Evolutionary conservation across 2,888 invertebrate species (phyloP).

Genomic region (Napeogenes inachia): DNA sequence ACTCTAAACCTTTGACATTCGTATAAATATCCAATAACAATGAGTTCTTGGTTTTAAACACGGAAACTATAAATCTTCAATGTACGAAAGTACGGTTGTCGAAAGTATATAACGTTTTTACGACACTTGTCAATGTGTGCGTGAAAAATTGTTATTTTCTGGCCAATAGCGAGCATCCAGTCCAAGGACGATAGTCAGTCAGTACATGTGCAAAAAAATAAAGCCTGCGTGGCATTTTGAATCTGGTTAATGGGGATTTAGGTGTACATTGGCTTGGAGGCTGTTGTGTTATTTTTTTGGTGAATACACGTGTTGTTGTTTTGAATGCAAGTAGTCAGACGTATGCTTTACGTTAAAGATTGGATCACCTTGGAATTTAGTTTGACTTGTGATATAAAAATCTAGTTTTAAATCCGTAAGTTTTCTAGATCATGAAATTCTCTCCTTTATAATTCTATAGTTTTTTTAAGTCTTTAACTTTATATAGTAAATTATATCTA

Average conservation of each 20-base stretch:
- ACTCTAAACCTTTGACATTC: conserved; percentile 4
- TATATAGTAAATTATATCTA: no score
- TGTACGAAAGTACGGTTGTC: conserved; percentile 27
- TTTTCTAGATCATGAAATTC: background rate
- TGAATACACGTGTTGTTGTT: conserved; percentile 32
- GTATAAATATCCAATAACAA: conserved; percentile 17
- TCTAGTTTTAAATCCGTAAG: conserved; percentile 18
- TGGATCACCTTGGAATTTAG: conserved; percentile 26
- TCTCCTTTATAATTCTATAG: no score
- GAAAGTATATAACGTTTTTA: conserved; percentile 30
- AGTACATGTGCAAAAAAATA: conserved; percentile 15
- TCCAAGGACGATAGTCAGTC: conserved; percentile 36
- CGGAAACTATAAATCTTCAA: conserved; percentile 29
- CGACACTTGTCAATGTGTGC: conserved; percentile 32
- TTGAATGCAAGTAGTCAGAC: conserved; percentile 37
- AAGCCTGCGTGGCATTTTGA: conserved; percentile 16
- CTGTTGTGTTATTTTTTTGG: conserved; percentile 18
- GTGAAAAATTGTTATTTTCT: conserved; percentile 23
- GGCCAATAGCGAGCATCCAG: conserved; percentile 35
- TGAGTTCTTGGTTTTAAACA: conserved; percentile 18
- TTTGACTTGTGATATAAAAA: conserved; percentile 12
- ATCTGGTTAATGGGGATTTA: conserved; percentile 12
- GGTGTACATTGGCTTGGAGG: conserved; percentile 19
- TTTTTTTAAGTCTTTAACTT: no score
- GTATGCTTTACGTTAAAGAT: conserved; percentile 20